Evolutionary conservation across 2,888 invertebrate genomes (phyloP).

Genomic region (Brachycybe producta): DNA sequence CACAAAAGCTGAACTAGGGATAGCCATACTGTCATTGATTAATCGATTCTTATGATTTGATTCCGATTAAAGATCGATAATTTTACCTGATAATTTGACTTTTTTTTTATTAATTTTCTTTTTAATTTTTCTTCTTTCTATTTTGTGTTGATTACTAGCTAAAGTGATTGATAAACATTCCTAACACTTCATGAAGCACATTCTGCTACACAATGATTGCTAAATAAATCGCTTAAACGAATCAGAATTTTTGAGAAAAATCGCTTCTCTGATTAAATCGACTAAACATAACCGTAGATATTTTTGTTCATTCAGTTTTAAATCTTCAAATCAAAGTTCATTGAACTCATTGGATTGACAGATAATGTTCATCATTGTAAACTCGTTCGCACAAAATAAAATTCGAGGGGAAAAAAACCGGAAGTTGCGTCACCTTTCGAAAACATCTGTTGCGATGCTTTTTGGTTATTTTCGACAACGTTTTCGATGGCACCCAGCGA

Average conservation of each 20-base stretch:
- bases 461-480: conserved; percentile 12
- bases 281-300: not conserved
- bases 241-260: not conserved
- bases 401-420: conserved; percentile 18
- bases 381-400: conserved; percentile 22
- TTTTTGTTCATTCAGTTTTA: not conserved
- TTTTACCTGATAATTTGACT: no score
- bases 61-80: no score
- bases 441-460: not conserved
- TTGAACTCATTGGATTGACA: conserved; percentile 25
- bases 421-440: conserved; percentile 1
- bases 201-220: no score
- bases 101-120: no score
- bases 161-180: no score
- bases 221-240: not conserved
- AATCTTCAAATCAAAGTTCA: conserved; percentile 23
- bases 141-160: no score
- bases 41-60: no score
- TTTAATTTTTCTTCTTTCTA: no score
- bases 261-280: not conserved
- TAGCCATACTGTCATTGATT: no score
- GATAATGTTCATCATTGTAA: not conserved
- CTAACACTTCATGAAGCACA: no score
- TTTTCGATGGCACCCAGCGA: conserved; percentile 28
- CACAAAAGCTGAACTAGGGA: no score